Base-by-base conservation (phyloP, 2,888 invertebrate species). In the Oscheius sp. region DNA sequence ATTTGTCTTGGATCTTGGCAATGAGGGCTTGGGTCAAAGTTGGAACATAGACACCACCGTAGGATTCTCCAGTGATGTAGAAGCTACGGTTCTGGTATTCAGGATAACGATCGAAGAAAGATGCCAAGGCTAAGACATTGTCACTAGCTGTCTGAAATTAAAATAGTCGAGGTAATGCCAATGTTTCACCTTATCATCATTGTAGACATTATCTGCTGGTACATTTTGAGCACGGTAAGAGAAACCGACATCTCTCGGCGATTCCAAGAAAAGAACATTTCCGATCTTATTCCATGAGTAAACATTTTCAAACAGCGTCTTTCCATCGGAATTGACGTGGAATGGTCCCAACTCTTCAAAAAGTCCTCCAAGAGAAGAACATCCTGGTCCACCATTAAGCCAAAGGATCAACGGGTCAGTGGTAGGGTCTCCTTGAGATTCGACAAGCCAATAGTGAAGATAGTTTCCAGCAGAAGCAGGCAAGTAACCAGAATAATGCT, bases 201-300 rank as follows among this genome's bases (percentile, higher is more conserved):
- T 84, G 75, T 85, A 82, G 64, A 73, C 75, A 29, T 72, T 59
- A 58, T 81, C 78, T 29, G 74, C 63, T 23, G 72, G 61, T 23
- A 56, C 74, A 43, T 80, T 79, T 56, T 77, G 88, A 58, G 80
- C 82, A 12, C 89, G 85, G 81, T 90, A 91, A 0, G 91, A 91
- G 83, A 88, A 91, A 2, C 91, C 91, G 43, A 91, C 91, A 61
- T 90, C 91, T 27, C 90, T 90, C 45, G 91, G 91, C 0, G 91
- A 88, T 83, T 91, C 91, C 73, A 91, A 76, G 83, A 89, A 91
- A 58, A 91, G 74, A 73, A 91, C 89, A 80, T 91, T 91, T 46
- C 90, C 90, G 25, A 89, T 82, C 75, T 86, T 87, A 66, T 86
- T 88, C 87, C 87, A 87, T 9, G 83, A 77, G 75, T 82, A 87